Base-by-base conservation (phyloP, 2,113 vertebrate species). In the Phalacrocorax aristotelis region DNA sequence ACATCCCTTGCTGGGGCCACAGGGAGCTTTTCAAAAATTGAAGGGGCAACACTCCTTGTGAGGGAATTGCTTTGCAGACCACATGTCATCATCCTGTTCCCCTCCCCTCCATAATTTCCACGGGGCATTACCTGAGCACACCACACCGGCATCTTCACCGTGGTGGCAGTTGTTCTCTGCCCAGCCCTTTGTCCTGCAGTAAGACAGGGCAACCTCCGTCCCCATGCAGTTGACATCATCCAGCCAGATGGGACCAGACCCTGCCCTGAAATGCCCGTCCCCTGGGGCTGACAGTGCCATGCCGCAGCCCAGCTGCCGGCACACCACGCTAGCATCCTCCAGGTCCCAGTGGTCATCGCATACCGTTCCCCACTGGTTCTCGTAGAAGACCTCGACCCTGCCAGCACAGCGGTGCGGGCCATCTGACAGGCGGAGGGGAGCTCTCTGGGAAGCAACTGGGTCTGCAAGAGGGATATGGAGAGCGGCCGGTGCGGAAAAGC, bases 251-350 rank as follows among this genome's bases (percentile, higher is more conserved):
- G 75, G 83, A 7, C 87, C 89, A 0, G 9, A 27, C 60, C 96
- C 46, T 6, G 30, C 26, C 62, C 84, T 21, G 22, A 94, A 95
- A 13, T 42, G 58, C 18, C 77, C 66, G 1, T 40, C 25, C 1
- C 3, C 4, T 0, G n/a, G 14, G 32, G 51, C 64, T 3, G 68
- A 20, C 6, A 93, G 15, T 2, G 54, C 87, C 10, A 7, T 4
- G 36, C 96, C 95, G 2, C 97, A 97, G 21, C 13, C 72, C 86
- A 96, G 44, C 64, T 97, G 91, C 10, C 46, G 74, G 57, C 97
- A 97, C 22, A 95, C 54, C 10, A 96, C 87, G 1, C 22, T 32
- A 10, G 91, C 95, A 10, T 96, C 93, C 0, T 19, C 10, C 21
- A 95, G 21, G 55, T 68, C 84, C 91, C 88, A 95, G 38, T 71